These are phyloP conservation scores for Alectura lathami DNA, from an alignment of 2,113 vertebrate genomes.

Conservation along the genomic window DNA sequence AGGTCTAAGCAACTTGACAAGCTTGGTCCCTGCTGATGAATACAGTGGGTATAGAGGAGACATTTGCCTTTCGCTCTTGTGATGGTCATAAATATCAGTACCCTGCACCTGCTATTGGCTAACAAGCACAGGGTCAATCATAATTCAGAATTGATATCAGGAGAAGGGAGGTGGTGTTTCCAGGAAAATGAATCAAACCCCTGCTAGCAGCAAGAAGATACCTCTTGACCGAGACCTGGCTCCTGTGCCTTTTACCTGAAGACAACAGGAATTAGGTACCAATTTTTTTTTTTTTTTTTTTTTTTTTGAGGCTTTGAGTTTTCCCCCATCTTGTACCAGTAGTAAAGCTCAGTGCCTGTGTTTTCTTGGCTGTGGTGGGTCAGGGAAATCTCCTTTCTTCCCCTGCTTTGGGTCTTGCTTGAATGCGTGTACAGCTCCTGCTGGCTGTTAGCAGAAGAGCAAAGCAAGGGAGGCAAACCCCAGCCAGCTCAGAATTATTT, in stretches of 20 bases:
- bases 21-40: background rate
- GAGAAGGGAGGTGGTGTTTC: background rate
- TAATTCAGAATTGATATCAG: background rate
- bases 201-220: background rate
- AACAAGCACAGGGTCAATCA: background rate
- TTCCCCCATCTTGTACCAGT: background rate
- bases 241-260: background rate
- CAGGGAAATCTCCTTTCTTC: background rate
- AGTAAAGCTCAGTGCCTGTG: background rate
- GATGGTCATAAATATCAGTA: background rate
- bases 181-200: background rate
- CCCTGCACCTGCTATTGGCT: background rate
- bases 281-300: too few relatives aligned
- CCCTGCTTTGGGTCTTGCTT: background rate
- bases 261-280: background rate
- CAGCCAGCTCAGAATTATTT: background rate
- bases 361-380: background rate
- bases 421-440: accelerated
- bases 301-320: background rate
- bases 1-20: background rate
- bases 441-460: background rate
- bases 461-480: background rate
- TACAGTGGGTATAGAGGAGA: background rate
- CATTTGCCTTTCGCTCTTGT: background rate
- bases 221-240: background rate